Percentiles rank a stretch among this genome's conserved stretches.
These are phyloP conservation scores for Hippocampus kuda DNA, from an alignment of 2,797 vertebrate genomes.

Conservation along the genomic window DNA sequence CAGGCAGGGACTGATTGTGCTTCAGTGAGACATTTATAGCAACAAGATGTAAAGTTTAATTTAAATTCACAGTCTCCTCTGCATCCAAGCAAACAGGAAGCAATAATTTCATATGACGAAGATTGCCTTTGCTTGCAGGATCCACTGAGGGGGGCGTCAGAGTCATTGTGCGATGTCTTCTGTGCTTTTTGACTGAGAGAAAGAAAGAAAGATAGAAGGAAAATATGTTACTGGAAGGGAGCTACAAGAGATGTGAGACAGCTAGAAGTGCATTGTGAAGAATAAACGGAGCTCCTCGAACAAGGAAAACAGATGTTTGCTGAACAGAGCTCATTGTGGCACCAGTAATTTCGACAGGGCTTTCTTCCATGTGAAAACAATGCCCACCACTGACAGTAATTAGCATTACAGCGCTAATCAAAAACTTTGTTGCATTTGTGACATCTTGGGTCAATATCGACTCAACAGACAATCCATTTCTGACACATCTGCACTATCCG, in stretches of 20 bases:
- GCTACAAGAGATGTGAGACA: background rate
- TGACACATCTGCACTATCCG: background rate
- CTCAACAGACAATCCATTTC: no score
- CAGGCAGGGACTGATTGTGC: no score
- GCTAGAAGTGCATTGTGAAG: slow-evolving; percentile 1
- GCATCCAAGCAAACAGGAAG: background rate
- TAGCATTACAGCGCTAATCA: background rate
- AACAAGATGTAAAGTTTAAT: background rate
- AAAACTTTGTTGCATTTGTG: background rate
- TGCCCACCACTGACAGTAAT: background rate
- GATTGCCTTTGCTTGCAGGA: slow-evolving; percentile 1
- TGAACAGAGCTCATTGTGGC: background rate
- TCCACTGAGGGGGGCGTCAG: background rate
- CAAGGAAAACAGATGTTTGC: background rate
- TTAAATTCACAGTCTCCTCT: background rate
- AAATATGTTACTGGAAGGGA: background rate
- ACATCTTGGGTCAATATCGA: background rate
- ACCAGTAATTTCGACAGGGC: background rate
- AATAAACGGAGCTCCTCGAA: background rate
- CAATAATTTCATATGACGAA: background rate
- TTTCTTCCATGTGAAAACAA: background rate
- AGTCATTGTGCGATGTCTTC: background rate
- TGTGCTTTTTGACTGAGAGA: background rate
- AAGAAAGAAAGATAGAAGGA: background rate
- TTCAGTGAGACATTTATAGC: background rate